phyloP scores from a whole-genome alignment of 2,113 vertebrate species.

The Cinclus mexicanus region DNA sequence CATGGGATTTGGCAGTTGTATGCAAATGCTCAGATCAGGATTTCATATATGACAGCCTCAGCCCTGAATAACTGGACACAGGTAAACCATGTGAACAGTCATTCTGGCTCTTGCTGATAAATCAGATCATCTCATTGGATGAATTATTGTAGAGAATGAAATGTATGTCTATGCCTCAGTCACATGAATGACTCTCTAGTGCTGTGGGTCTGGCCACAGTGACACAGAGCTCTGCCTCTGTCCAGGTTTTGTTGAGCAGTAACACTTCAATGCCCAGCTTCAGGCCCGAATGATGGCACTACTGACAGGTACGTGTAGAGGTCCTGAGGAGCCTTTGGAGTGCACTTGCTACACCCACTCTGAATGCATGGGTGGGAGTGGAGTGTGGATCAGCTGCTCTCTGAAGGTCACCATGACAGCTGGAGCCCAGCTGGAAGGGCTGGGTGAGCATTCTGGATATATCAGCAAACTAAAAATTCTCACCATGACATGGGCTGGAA shows the following conservation, averaged over 20 bases:
- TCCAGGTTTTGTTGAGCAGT: not conserved
- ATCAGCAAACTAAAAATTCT: not conserved
- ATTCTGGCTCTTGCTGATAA: not conserved
- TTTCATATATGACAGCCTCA: not conserved
- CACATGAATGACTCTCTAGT: not conserved
- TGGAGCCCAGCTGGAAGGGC: not conserved
- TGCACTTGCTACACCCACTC: not conserved
- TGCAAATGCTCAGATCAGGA: not conserved
- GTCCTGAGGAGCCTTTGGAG: not conserved
- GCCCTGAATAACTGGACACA: not conserved
- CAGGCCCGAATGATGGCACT: not conserved
- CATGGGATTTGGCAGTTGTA: not conserved
- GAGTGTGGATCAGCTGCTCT: not conserved
- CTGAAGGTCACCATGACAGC: not conserved
- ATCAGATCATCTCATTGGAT: not conserved
- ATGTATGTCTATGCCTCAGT: not conserved
- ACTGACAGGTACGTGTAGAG: fast-evolving
- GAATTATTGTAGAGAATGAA: not conserved
- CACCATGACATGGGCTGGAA: not conserved
- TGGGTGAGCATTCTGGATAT: not conserved
- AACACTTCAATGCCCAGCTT: not conserved
- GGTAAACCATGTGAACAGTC: not conserved
- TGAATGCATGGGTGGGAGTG: not conserved
- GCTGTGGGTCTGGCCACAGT: not conserved
- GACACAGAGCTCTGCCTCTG: not conserved